These are phyloP conservation scores for Karalla daura DNA, from an alignment of 2,797 vertebrate genomes.

Conservation along the genomic window DNA sequence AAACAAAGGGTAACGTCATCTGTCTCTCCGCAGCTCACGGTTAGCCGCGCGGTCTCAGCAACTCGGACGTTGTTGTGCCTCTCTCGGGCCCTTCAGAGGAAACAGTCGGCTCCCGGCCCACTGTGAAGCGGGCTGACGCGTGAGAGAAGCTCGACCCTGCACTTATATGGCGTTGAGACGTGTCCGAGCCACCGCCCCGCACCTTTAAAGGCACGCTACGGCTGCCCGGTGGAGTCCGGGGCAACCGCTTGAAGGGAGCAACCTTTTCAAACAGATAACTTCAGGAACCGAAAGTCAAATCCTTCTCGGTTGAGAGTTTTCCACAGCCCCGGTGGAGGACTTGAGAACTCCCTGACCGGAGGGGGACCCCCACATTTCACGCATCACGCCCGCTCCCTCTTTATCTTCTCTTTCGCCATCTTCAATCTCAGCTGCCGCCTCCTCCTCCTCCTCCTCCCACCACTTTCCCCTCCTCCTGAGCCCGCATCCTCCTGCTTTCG, in stretches of 20 bases:
- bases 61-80: not conserved
- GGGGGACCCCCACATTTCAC: not conserved
- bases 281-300: no score
- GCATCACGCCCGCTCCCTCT: not conserved
- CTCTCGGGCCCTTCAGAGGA: constrained; percentile 22
- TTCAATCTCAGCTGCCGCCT: not conserved
- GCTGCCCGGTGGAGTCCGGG: no score
- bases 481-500: constrained; percentile 39
- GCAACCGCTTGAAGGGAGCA: no score
- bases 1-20: not conserved
- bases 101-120: constrained; percentile 46
- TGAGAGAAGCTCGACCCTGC: constrained; percentile 11
- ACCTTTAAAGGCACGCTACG: not conserved
- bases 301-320: not conserved
- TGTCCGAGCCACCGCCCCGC: not conserved
- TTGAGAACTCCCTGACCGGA: no score
- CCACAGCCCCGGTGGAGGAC: no score
- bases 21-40: not conserved
- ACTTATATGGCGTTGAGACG: constrained; percentile 22
- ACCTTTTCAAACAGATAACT: no score
- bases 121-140: constrained; percentile 23
- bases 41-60: not conserved
- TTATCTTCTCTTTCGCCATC: not conserved
- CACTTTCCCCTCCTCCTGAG: not conserved
- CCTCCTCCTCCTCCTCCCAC: not conserved